A percentile compares a stretch with the other conserved stretches of the same genome.
These are phyloP conservation scores for Scaptomyza pallida DNA, from an alignment of 1,140 invertebrate species.

Conservation along the genomic window DNA sequence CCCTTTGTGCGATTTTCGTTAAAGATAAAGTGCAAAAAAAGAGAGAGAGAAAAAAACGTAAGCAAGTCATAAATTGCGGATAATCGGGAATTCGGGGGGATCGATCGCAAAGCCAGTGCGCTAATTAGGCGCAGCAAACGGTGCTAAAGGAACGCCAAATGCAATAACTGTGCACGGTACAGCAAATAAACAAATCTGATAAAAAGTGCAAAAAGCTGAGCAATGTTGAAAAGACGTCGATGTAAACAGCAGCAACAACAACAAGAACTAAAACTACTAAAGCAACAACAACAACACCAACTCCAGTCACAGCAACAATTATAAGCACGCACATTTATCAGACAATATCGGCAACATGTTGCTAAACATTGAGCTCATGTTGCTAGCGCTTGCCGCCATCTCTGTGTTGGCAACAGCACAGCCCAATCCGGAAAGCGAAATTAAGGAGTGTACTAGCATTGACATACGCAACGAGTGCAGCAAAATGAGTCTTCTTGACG, in stretches of 20 bases:
- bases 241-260: slow-evolving; percentile 38
- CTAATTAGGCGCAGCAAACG: slow-evolving; percentile 54
- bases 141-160: slow-evolving; percentile 28
- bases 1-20: slow-evolving; percentile 59
- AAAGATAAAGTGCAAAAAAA: slow-evolving; percentile 46
- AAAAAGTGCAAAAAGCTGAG: slow-evolving; percentile 35
- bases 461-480: slow-evolving; percentile 92
- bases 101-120: slow-evolving; percentile 38
- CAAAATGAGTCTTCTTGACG: slow-evolving; percentile 88
- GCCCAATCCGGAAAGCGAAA: not conserved
- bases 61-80: slow-evolving; percentile 69
- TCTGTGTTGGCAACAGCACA: not conserved
- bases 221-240: slow-evolving; percentile 49
- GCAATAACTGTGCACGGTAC: slow-evolving; percentile 51
- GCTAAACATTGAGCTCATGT: slow-evolving; percentile 26
- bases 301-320: slow-evolving; percentile 29
- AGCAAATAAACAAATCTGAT: slow-evolving; percentile 34
- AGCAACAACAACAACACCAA: slow-evolving; percentile 25
- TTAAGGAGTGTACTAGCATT: slow-evolving; percentile 88
- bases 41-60: slow-evolving; percentile 21
- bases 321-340: slow-evolving; percentile 23
- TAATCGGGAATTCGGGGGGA: slow-evolving; percentile 54
- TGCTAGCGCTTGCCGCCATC: slow-evolving; percentile 26
- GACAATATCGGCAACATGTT: slow-evolving; percentile 41
- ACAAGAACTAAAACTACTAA: not conserved